phyloP scores from a whole-genome alignment of 2,113 vertebrate genomes.

The Sakesphorus luctuosus region DNA sequence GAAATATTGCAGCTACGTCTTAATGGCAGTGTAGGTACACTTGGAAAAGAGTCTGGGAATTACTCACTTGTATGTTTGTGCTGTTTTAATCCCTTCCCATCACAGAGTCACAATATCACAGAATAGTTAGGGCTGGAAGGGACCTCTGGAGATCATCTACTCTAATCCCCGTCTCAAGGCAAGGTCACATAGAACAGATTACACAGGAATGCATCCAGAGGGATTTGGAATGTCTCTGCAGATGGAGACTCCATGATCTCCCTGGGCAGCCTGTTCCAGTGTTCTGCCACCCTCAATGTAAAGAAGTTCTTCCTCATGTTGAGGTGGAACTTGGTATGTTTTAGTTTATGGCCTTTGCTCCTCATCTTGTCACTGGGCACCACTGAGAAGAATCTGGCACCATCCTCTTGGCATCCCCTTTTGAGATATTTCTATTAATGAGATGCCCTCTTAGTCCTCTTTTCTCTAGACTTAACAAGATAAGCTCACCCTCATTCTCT shows the following conservation, averaged over 20 bases:
- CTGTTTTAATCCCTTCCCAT: not conserved
- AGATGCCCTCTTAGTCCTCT: not conserved
- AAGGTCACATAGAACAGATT: not conserved
- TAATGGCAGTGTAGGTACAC: not conserved
- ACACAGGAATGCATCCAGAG: not conserved
- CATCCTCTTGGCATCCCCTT: not conserved
- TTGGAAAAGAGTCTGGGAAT: not conserved
- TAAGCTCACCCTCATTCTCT: not conserved
- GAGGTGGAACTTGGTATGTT: not conserved
- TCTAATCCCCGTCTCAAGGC: not conserved
- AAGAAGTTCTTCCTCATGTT: not conserved
- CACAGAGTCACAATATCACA: not conserved
- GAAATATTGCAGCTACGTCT: accelerated
- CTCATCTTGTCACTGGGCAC: not conserved
- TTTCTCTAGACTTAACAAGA: not conserved
- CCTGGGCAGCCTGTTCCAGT: not conserved
- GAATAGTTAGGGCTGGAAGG: not conserved
- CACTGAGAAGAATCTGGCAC: not conserved
- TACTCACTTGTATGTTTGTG: not conserved
- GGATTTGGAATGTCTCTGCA: not conserved
- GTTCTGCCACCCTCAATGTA: not conserved
- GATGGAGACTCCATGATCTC: not conserved
- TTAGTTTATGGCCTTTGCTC: not conserved
- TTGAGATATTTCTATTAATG: not conserved
- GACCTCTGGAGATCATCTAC: not conserved